A percentile compares a stretch with the other conserved stretches of the same genome.
Evolutionary conservation across 2,113 vertebrate species (phyloP).

Genomic region (Corydoras sp.): DNA sequence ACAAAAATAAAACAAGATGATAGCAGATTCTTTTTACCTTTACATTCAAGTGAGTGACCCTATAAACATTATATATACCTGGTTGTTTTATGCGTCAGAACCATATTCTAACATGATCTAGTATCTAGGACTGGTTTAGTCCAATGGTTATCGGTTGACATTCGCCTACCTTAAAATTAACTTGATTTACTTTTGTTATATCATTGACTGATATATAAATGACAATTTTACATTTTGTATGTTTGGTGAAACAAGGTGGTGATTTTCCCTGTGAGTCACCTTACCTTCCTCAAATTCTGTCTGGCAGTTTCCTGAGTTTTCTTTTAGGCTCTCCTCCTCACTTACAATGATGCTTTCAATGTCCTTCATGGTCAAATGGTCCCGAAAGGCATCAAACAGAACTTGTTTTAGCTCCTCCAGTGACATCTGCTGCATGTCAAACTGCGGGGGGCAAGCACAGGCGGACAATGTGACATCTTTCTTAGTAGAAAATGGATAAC

Average conservation of each 20-base stretch:
- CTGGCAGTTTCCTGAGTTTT: slow-evolving; percentile 90
- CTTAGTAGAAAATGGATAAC: background rate
- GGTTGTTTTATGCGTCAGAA: too few species aligned
- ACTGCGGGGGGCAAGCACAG: slow-evolving; percentile 53
- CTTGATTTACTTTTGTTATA: too few species aligned
- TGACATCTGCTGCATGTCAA: slow-evolving; percentile 81
- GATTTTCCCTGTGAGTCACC: slow-evolving; percentile 1
- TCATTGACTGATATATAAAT: too few species aligned
- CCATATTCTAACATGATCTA: too few species aligned
- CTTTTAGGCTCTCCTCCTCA: slow-evolving; percentile 94
- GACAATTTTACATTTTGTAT: too few species aligned
- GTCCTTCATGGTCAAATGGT: slow-evolving; percentile 98
- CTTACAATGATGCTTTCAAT: slow-evolving; percentile 99
- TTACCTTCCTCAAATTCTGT: slow-evolving; percentile 90
- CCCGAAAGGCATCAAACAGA: slow-evolving; percentile 92
- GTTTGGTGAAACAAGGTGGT: background rate
- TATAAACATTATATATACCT: too few species aligned
- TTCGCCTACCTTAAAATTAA: too few species aligned
- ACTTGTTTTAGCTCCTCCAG: slow-evolving; percentile 97
- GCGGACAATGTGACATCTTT: background rate
- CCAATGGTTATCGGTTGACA: too few species aligned
- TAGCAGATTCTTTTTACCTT: background rate
- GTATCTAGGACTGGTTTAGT: too few species aligned
- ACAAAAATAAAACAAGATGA: background rate
- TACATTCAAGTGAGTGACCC: too few species aligned